phyloP scores from a whole-genome alignment of 1,140 invertebrate species.

The Oncopeltus fasciatus region DNA sequence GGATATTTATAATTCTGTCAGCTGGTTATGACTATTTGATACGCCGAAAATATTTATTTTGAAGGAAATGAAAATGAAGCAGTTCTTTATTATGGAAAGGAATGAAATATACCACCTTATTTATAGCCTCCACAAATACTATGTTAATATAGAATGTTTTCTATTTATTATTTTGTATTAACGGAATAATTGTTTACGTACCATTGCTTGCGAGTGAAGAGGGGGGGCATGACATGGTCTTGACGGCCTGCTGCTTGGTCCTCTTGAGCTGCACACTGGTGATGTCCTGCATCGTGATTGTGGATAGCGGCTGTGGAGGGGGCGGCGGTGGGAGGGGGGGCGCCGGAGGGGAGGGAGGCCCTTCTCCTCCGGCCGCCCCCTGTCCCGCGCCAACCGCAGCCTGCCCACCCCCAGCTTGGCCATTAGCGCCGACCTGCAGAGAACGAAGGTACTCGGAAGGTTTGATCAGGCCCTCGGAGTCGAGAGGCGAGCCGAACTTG shows the following conservation, averaged over 20 bases:
- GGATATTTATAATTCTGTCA: too few species aligned
- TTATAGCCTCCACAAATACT: too few species aligned
- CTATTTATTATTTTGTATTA: too few species aligned
- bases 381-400: neutral
- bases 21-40: too few species aligned
- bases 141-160: too few species aligned
- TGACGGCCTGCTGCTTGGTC: slow-evolving; percentile 53
- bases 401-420: slow-evolving; percentile 15
- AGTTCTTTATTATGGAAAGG: too few species aligned
- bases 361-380: too few species aligned
- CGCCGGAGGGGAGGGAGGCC: slow-evolving; percentile 42
- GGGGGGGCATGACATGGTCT: slow-evolving; percentile 58
- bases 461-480: slow-evolving; percentile 70
- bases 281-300: slow-evolving; percentile 72
- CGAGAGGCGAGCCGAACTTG: slow-evolving; percentile 50
- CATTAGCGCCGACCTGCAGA: slow-evolving; percentile 50
- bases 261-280: slow-evolving; percentile 64
- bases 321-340: slow-evolving; percentile 33
- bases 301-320: slow-evolving; percentile 45
- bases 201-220: slow-evolving; percentile 13
- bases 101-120: too few species aligned
- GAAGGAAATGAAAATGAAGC: too few species aligned
- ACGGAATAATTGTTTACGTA: slow-evolving; percentile 3
- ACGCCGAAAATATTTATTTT: too few species aligned
- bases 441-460: slow-evolving; percentile 79